phyloP scores from a whole-genome alignment of 2,113 vertebrate genomes.

The Macheiramphus alcinus region DNA sequence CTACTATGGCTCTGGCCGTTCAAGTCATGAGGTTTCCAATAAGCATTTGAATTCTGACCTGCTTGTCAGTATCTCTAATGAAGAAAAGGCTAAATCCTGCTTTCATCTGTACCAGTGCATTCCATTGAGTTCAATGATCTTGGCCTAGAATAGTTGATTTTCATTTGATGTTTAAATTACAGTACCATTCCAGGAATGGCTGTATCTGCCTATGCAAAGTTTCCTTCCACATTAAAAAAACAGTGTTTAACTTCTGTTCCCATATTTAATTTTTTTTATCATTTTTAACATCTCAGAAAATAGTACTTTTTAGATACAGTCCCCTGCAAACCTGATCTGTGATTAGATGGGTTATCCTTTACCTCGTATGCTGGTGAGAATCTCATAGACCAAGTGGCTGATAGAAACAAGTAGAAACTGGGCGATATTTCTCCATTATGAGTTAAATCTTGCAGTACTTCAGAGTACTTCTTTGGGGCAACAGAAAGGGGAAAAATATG shows the following conservation, averaged over 20 bases:
- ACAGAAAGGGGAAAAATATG: background rate
- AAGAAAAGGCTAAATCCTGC: background rate
- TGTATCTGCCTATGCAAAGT: background rate
- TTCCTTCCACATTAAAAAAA: conserved; percentile 34
- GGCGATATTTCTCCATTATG: background rate
- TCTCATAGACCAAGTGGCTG: background rate
- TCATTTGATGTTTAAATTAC: background rate
- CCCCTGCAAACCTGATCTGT: background rate
- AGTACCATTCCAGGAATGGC: background rate
- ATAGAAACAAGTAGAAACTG: background rate
- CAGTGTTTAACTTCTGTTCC: background rate
- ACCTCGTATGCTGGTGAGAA: background rate
- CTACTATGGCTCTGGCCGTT: background rate
- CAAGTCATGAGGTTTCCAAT: background rate
- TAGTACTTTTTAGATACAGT: background rate
- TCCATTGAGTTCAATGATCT: background rate
- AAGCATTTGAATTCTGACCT: background rate
- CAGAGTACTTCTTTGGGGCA: background rate
- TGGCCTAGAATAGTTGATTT: background rate
- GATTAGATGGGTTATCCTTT: background rate
- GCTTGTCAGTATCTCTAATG: background rate
- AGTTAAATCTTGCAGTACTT: background rate
- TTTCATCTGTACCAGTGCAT: background rate
- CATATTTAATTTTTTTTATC: background rate
- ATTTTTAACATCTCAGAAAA: background rate